Conservation (phyloP, 2,113 vertebrate genomes). For the Tenrec ecaudatus region DNA sequence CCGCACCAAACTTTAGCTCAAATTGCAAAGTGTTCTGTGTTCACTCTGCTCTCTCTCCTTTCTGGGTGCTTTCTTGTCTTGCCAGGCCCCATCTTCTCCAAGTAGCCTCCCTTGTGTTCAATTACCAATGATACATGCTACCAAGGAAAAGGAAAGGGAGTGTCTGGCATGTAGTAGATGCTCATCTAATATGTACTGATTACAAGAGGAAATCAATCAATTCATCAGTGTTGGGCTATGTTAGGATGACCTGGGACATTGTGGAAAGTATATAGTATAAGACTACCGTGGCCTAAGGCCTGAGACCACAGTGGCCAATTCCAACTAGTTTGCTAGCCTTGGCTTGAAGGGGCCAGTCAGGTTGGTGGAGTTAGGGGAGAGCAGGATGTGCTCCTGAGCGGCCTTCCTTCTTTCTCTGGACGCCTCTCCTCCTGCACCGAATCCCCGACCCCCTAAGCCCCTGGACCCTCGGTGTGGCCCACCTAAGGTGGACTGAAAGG, state of each 20-base stretch:
- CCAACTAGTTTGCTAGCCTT: slow-evolving; percentile 31
- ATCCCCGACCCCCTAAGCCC: not conserved
- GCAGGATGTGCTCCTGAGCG: not conserved
- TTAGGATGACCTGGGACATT: slow-evolving; percentile 47
- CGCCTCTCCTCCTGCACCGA: not conserved
- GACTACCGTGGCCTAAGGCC: not conserved
- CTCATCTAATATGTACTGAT: slow-evolving; percentile 19
- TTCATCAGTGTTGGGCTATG: not conserved
- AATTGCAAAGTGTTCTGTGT: slow-evolving; percentile 44
- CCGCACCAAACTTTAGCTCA: not conserved
- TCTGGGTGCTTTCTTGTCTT: not conserved
- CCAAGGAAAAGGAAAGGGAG: slow-evolving; percentile 53
- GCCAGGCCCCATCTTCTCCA: not conserved
- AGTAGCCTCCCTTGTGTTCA: slow-evolving; percentile 12
- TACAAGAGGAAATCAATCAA: slow-evolving; percentile 18
- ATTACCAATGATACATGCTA: slow-evolving; percentile 11
- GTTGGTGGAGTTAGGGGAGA: slow-evolving; percentile 41
- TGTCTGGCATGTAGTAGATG: not conserved
- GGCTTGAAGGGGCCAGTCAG: not conserved
- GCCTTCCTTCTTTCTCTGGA: not conserved
- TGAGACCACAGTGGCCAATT: slow-evolving; percentile 22
- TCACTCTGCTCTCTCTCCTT: slow-evolving; percentile 18
- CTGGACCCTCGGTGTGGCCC: not conserved
- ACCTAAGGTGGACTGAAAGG: fast-evolving
- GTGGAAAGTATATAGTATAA: slow-evolving; percentile 23